Conservation (phyloP, 2,113 vertebrate genomes). For the Burhinus oedicnemus region DNA sequence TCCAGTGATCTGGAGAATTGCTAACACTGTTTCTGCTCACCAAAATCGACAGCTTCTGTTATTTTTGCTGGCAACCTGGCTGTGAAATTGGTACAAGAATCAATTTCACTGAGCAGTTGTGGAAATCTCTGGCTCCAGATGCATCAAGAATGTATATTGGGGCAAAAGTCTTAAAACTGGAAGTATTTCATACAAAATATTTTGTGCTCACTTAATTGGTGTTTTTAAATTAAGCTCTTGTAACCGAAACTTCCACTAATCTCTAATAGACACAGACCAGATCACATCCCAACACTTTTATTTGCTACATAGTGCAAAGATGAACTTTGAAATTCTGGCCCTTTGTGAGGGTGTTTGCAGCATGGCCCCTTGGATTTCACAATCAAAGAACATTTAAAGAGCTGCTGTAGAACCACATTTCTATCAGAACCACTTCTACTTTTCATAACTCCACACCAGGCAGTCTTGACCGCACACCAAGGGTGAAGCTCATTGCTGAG, state of each 20-base stretch:
- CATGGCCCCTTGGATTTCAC: neutral
- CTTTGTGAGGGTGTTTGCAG: neutral
- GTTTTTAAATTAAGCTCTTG: neutral
- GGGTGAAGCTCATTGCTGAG: conserved; percentile 15
- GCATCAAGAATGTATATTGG: neutral
- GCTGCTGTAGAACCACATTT: neutral
- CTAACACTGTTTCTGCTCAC: neutral
- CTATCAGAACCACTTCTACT: neutral
- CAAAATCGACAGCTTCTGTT: neutral
- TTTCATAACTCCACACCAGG: neutral
- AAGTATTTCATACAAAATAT: neutral
- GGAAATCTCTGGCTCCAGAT: neutral
- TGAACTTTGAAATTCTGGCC: neutral
- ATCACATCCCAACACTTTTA: neutral
- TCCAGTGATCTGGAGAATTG: neutral
- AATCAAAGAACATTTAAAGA: neutral
- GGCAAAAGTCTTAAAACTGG: neutral
- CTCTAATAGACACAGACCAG: neutral
- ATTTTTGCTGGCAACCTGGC: neutral
- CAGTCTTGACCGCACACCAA: conserved; percentile 35
- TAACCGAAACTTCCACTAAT: neutral
- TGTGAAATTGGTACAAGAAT: neutral
- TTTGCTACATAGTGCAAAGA: neutral
- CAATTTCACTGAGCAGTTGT: neutral
- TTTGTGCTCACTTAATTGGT: neutral